A percentile compares a stretch with the other conserved stretches of the same genome.
Conservation (phyloP, 1,140 invertebrate genomes). For the Heterodera schachtii region DNA sequence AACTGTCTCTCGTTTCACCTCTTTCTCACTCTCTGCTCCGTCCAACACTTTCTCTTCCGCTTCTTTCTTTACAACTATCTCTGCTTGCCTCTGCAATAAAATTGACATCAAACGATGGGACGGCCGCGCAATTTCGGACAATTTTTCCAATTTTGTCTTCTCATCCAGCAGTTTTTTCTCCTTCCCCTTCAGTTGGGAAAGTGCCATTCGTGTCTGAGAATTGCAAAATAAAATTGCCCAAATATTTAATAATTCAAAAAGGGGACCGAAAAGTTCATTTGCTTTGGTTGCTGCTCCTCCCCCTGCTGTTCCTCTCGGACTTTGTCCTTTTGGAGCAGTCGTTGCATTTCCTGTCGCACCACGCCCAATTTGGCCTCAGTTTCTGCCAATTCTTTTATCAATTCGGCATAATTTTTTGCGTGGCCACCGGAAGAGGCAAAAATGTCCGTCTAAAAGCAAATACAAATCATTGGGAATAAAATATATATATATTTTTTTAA, state of each 20-base stretch:
- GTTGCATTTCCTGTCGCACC: slow-evolving; percentile 26
- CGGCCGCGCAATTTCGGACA: slow-evolving; percentile 37
- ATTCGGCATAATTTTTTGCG: slow-evolving; percentile 35
- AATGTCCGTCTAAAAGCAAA: background rate
- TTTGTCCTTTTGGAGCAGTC: slow-evolving; percentile 29
- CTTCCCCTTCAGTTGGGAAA: slow-evolving; percentile 37
- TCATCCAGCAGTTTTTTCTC: slow-evolving; percentile 33
- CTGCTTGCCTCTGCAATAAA: slow-evolving; percentile 16
- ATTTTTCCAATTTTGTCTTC: slow-evolving; percentile 13
- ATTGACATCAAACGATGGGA: background rate
- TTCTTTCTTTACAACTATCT: background rate
- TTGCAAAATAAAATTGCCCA: background rate
- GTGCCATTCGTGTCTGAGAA: slow-evolving; percentile 39
- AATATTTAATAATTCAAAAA: slow-evolving; percentile 8
- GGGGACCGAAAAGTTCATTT: slow-evolving; percentile 37
- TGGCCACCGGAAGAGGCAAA: background rate
- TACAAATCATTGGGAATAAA: too few relatives aligned
- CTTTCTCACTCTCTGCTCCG: slow-evolving; percentile 20
- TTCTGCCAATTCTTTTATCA: slow-evolving; percentile 28
- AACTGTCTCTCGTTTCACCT: background rate
- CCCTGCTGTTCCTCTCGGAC: background rate
- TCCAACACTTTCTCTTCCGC: slow-evolving; percentile 11
- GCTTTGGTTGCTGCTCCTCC: slow-evolving; percentile 7
- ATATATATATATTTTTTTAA: background rate
- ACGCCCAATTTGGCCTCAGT: slow-evolving; percentile 31